Base-by-base conservation (phyloP, 2,113 vertebrate species). In the Apus apus region DNA sequence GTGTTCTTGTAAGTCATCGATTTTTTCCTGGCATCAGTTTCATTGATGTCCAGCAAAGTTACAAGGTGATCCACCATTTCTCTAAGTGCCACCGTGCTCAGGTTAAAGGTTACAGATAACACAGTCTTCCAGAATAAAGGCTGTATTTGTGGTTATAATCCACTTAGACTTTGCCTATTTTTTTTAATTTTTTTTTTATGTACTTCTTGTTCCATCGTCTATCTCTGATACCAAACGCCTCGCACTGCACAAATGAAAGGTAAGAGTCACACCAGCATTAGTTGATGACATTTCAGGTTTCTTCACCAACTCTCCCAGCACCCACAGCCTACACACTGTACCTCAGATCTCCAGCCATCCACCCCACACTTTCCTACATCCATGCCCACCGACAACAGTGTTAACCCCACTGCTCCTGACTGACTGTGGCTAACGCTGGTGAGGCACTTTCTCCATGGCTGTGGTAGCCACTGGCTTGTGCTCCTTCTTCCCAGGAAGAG, bases 11-110 rank as follows among this genome's bases (percentile, higher is more conserved):
- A 79, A 90, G 64, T 74, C 79, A 83, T 45, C 70, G 64, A 76
- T 82, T 94, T 88, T 38, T 88, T 95, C 62, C 85, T 85, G 85
- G 74, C 81, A 89, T 80, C 70, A 57, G 25, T 61, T 93, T 85
- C 60, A 50, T 46, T 32, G 46, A 43, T 48, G 53, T 43, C 43
- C 36, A 90, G 71, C 71, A 76, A 85, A 7, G 51, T 73, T 80
- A 83, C 50, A 80, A 46, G 67, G 36, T 27, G 74, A 87, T 32
- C 45, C 53, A 50, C 1, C 2, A 79, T 83, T 90, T 87, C 71
- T 10, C 38, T 38, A 91, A 54, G 54, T 29, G 43, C 36, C 1
- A 0, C 9, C 40, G 46, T 58, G 54, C 66, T 58, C 46, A 66
- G 79, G 36, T 73, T 73, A 66, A 93, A 84, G 46, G 58, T 67